Evolutionary conservation across 1,140 invertebrate species (phyloP).

Genomic region (Ruditapes philippinarum): DNA sequence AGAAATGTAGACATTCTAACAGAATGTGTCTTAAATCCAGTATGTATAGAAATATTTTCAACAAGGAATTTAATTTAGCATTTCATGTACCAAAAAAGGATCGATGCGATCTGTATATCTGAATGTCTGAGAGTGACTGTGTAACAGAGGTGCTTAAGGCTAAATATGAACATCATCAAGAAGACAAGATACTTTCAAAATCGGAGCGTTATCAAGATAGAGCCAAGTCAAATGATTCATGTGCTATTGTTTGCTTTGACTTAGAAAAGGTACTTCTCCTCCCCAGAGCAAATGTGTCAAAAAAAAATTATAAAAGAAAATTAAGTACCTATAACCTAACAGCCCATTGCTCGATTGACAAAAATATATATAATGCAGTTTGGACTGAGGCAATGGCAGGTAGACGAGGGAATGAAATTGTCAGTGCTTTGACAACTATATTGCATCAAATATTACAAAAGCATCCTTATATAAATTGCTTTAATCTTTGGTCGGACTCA

Average conservation of each 20-base stretch:
- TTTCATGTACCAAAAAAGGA: conserved; percentile 70
- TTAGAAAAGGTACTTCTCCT: conserved; percentile 3
- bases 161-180: background rate
- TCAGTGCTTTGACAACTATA: conserved; percentile 63
- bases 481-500: conserved; percentile 65
- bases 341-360: conserved; percentile 54
- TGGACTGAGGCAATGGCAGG: conserved; percentile 54
- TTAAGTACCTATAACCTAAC: conserved; percentile 65
- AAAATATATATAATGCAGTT: conserved; percentile 43
- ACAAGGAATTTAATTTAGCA: conserved; percentile 62
- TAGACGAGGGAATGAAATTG: conserved; percentile 69
- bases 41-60: conserved; percentile 66
- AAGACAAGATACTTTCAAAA: conserved; percentile 2
- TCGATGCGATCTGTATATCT: conserved; percentile 55
- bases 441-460: conserved; percentile 53
- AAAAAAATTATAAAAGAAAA: conserved; percentile 52
- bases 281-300: conserved; percentile 5
- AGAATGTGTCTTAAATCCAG: conserved; percentile 34
- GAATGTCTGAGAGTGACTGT: background rate
- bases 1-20: conserved; percentile 33
- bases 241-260: conserved; percentile 13
- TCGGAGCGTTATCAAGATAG: background rate
- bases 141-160: background rate
- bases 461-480: conserved; percentile 35
- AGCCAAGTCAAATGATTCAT: background rate